Conservation (phyloP, 2,797 vertebrate genomes). For the Phataginus tricuspis region DNA sequence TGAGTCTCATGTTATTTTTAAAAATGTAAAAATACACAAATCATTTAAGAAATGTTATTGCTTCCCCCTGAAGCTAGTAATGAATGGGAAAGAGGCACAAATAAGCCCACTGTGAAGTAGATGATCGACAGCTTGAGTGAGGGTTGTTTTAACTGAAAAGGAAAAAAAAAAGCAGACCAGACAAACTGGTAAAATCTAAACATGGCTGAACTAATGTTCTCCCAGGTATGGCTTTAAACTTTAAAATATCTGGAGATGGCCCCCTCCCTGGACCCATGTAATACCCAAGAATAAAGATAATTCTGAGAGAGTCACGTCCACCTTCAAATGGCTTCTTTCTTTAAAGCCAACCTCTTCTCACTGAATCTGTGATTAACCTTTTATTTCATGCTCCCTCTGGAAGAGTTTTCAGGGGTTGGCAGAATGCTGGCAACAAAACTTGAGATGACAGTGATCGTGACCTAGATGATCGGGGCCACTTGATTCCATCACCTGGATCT, state of each 20-base stretch:
- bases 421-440: background rate
- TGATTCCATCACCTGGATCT: background rate
- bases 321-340: no score
- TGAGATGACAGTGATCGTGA: fast-evolving
- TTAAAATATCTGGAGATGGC: background rate
- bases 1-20: background rate
- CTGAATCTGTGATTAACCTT: constrained; percentile 50
- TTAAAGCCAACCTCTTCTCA: background rate
- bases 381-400: background rate
- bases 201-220: no score
- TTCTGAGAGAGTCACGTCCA: background rate
- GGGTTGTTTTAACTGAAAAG: background rate
- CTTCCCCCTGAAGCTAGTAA: background rate
- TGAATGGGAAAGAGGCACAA: background rate
- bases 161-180: background rate
- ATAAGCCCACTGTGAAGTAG: fast-evolving
- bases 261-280: background rate
- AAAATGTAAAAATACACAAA: background rate
- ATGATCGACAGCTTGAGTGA: background rate
- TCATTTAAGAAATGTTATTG: background rate
- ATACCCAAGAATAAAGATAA: background rate
- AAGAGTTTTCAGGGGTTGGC: background rate
- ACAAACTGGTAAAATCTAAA: background rate
- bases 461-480: no score
- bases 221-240: background rate